Evolutionary conservation across 2,888 invertebrate genomes (phyloP).

Genomic region (Leptodirus hochenwartii): DNA sequence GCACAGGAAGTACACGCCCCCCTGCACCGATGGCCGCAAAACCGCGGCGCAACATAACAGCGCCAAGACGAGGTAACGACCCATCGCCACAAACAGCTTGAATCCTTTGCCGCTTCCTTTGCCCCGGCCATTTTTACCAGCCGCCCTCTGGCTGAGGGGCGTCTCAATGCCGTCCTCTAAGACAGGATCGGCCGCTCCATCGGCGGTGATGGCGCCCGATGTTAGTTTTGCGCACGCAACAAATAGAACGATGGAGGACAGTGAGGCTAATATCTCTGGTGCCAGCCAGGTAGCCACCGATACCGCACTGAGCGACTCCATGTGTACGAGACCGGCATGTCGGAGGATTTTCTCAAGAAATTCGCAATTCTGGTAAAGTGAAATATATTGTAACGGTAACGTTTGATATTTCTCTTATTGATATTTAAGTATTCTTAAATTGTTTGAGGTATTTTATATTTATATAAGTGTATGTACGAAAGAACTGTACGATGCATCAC

Average conservation of each 20-base stretch:
- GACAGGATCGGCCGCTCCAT: conserved; percentile 6
- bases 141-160: not conserved
- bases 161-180: not conserved
- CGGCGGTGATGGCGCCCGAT: not conserved
- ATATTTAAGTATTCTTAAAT: not conserved
- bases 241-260: conserved; percentile 31
- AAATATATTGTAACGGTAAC: conserved; percentile 4
- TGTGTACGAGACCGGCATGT: conserved; percentile 50
- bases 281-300: conserved; percentile 52
- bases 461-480: too few species aligned
- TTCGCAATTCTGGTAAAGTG: conserved; percentile 23
- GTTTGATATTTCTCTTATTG: conserved; percentile 3
- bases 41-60: conserved; percentile 55
- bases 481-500: too few species aligned
- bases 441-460: too few species aligned
- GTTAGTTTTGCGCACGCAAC: conserved; percentile 25
- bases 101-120: not conserved
- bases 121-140: not conserved
- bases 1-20: conserved; percentile 70
- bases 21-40: conserved; percentile 65
- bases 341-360: conserved; percentile 41
- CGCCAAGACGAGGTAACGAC: conserved; percentile 33
- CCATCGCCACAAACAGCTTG: not conserved
- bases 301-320: conserved; percentile 35
- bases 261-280: conserved; percentile 53